Conservation (phyloP, 2,113 vertebrate genomes). For the Petroica traversi region DNA sequence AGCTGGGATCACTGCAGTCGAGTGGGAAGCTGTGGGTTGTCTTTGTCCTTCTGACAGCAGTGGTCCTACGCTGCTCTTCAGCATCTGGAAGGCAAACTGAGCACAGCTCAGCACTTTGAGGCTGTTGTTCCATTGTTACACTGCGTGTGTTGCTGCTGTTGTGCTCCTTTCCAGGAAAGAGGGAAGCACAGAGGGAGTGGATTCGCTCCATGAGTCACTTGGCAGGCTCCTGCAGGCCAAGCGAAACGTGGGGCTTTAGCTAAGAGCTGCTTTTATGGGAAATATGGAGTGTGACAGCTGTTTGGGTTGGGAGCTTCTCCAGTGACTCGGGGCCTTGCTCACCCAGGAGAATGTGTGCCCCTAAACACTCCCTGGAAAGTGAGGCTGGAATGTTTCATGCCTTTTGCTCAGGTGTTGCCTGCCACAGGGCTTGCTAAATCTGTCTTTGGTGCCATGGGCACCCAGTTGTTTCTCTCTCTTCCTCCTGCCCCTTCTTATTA, state of each 20-base stretch:
- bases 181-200: not conserved
- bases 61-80: not conserved
- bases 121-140: not conserved
- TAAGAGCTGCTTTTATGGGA: not conserved
- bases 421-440: not conserved
- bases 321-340: not conserved
- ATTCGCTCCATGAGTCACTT: not conserved
- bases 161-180: not conserved
- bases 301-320: not conserved
- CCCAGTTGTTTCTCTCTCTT: not conserved
- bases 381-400: not conserved
- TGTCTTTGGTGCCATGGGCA: not conserved
- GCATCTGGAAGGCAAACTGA: not conserved
- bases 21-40: not conserved
- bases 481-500: not conserved
- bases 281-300: not conserved
- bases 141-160: rapidly evolving
- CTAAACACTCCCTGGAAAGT: not conserved
- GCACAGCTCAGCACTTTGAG: not conserved
- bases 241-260: rapidly evolving
- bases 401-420: not conserved
- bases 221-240: not conserved
- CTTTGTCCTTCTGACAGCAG: not conserved
- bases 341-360: not conserved
- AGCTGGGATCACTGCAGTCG: rapidly evolving